These are phyloP conservation scores for Kradibia gibbosae DNA, from an alignment of 1,140 invertebrate genomes.

Conservation along the genomic window DNA sequence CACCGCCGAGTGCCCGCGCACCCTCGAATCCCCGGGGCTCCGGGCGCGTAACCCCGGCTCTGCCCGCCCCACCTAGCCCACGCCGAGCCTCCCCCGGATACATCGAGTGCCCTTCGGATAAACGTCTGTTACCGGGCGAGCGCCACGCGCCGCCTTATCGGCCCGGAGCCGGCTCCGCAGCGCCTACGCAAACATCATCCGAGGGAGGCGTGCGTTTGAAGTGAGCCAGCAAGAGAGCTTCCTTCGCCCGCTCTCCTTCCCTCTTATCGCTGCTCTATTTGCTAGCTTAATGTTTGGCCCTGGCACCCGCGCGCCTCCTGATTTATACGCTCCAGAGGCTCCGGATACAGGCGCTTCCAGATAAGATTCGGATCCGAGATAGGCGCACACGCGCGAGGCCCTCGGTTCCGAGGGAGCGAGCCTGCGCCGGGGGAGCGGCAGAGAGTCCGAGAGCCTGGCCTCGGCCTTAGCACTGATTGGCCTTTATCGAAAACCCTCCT, in stretches of 20 bases:
- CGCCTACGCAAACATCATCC: constrained; percentile 14
- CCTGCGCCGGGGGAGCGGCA: too few species aligned
- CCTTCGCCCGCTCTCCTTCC: neutral
- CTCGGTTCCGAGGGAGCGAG: too few species aligned
- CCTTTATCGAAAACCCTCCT: too few species aligned
- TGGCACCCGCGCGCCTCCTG: neutral
- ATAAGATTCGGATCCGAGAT: neutral
- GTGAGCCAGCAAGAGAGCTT: neutral
- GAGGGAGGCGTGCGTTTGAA: neutral
- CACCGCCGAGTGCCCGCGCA: too few species aligned
- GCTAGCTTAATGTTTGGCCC: constrained; percentile 38
- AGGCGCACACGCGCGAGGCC: neutral
- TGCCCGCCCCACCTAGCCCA: too few species aligned
- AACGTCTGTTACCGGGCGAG: constrained; percentile 9
- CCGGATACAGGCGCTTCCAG: constrained; percentile 21
- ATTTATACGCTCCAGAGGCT: constrained; percentile 19
- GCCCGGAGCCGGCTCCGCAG: neutral
- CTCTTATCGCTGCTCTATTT: constrained; percentile 16
- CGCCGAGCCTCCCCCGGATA: neutral
- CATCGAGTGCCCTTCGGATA: constrained; percentile 38
- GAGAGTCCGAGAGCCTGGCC: too few species aligned
- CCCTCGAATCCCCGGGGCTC: neutral
- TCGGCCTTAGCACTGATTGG: too few species aligned
- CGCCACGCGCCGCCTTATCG: constrained; percentile 17
- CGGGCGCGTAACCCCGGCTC: constrained; percentile 24